Evolutionary conservation across 53 echinoderm and acorn worm genomes (phyloP).

Genomic region (Holothuria leucospilota): DNA sequence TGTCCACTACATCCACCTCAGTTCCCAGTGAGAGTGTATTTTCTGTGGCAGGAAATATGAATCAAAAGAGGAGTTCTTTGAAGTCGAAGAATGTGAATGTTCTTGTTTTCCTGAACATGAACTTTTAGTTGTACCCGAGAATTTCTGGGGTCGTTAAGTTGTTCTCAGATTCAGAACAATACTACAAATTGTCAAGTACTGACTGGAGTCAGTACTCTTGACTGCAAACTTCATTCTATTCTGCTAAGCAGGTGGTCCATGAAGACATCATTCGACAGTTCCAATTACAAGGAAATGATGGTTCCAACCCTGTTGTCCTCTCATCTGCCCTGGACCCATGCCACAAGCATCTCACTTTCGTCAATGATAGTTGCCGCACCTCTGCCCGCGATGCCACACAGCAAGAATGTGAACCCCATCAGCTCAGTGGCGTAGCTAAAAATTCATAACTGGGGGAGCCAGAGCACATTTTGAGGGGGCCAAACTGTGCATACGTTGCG

Average conservation of each 20-base stretch:
- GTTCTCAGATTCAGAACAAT: too few relatives aligned
- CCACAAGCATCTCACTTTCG: slow-evolving; percentile 1
- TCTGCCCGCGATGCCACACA: not conserved
- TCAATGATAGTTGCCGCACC: not conserved
- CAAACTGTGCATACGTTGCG: too few relatives aligned
- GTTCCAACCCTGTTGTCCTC: too few relatives aligned
- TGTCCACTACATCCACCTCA: slow-evolving; percentile 55
- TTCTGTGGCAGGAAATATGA: slow-evolving; percentile 61
- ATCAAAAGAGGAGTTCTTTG: slow-evolving; percentile 32
- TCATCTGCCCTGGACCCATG: not conserved
- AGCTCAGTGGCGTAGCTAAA: too few relatives aligned
- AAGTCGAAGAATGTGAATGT: slow-evolving; percentile 55
- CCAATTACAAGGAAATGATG: not conserved
- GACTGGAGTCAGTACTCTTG: too few relatives aligned
- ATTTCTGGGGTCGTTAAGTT: too few relatives aligned
- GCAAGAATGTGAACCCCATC: not conserved
- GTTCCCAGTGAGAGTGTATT: slow-evolving; percentile 64
- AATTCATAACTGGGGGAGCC: too few relatives aligned
- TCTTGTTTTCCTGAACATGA: slow-evolving; percentile 57
- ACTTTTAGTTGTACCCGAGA: too few relatives aligned
- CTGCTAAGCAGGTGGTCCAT: not conserved
- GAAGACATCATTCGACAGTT: slow-evolving; percentile 6
- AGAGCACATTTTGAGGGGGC: too few relatives aligned
- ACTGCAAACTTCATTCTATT: too few relatives aligned
- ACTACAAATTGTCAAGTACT: too few relatives aligned